A percentile compares a stretch with the other conserved stretches of the same genome.
These are phyloP conservation scores for Sebastes vulpes DNA, from an alignment of 2,797 vertebrate species.

Conservation along the genomic window DNA sequence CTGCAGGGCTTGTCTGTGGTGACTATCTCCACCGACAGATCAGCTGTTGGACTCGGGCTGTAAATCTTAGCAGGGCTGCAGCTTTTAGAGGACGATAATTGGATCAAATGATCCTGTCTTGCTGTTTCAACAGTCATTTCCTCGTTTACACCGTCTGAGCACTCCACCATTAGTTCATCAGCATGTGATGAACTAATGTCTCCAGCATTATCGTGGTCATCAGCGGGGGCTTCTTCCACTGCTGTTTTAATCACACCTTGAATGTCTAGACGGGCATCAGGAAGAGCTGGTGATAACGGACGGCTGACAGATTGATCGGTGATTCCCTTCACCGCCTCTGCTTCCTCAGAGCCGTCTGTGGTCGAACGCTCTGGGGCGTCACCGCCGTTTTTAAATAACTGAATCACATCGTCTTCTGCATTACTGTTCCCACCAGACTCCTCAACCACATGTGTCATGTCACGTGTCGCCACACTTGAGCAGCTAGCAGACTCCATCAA, in stretches of 20 bases:
- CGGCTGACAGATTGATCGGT: constrained; percentile 43
- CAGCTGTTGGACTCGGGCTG: constrained; percentile 41
- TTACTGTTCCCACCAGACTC: constrained; percentile 40
- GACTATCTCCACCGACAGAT: constrained; percentile 61
- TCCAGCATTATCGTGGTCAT: constrained; percentile 15
- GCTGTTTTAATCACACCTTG: constrained; percentile 24
- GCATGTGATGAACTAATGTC: constrained; percentile 24
- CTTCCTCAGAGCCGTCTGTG: constrained; percentile 69
- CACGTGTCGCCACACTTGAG: constrained; percentile 54
- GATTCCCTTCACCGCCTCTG: constrained; percentile 72
- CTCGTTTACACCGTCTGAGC: constrained; percentile 3
- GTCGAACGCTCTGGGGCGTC: constrained; percentile 72
- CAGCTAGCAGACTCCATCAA: constrained; percentile 50
- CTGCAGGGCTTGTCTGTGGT: constrained; percentile 66
- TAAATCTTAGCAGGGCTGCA: constrained; percentile 50
- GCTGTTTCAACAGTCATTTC: constrained; percentile 34
- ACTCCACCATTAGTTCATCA: constrained; percentile 33
- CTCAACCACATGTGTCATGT: constrained; percentile 38
- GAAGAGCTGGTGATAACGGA: constrained; percentile 40
- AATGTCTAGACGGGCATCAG: not conserved
- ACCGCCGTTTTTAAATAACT: constrained; percentile 56
- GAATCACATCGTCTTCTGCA: constrained; percentile 25
- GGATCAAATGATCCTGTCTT: constrained; percentile 43
- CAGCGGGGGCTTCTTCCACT: constrained; percentile 31
- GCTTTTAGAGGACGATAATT: constrained; percentile 42